Conservation (phyloP, 2,888 invertebrate species). For the Athalia circularis region DNA sequence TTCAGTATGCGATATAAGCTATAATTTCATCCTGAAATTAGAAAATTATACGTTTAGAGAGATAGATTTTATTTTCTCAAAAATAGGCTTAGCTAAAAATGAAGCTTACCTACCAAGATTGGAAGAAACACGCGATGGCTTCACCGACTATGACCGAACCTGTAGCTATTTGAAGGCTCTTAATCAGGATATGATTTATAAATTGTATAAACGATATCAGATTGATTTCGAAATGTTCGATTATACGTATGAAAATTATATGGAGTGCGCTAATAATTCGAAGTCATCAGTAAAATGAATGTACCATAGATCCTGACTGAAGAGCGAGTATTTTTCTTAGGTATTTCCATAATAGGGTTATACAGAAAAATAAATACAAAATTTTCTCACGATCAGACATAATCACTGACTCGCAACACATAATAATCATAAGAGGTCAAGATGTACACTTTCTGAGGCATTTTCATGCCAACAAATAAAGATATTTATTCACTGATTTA, state of each 20-base stretch:
- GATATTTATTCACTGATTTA: too few relatives aligned
- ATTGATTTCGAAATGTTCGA: slow-evolving; percentile 71
- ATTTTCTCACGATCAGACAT: too few relatives aligned
- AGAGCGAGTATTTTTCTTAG: not conserved
- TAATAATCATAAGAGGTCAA: too few relatives aligned
- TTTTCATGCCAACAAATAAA: too few relatives aligned
- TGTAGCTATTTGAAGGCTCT: slow-evolving; percentile 69
- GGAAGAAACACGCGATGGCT: slow-evolving; percentile 60
- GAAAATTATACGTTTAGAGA: slow-evolving; percentile 64
- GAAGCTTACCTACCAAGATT: slow-evolving; percentile 59
- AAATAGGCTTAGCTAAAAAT: slow-evolving; percentile 54
- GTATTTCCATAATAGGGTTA: not conserved
- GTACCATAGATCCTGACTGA: not conserved
- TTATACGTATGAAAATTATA: slow-evolving; percentile 64
- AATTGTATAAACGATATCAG: slow-evolving; percentile 66
- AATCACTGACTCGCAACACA: too few relatives aligned
- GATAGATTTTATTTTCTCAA: slow-evolving; percentile 61
- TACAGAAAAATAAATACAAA: not conserved
- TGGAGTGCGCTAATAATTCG: slow-evolving; percentile 58
- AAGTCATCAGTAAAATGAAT: not conserved
- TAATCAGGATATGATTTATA: slow-evolving; percentile 58
- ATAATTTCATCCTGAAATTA: slow-evolving; percentile 66
- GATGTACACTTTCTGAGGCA: too few relatives aligned
- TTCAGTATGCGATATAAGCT: slow-evolving; percentile 64
- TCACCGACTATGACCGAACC: slow-evolving; percentile 62